A percentile compares a stretch with the other conserved stretches of the same genome.
These are phyloP conservation scores for Pygmarrhopalites habei DNA, from an alignment of 1,140 invertebrate species.

Conservation along the genomic window DNA sequence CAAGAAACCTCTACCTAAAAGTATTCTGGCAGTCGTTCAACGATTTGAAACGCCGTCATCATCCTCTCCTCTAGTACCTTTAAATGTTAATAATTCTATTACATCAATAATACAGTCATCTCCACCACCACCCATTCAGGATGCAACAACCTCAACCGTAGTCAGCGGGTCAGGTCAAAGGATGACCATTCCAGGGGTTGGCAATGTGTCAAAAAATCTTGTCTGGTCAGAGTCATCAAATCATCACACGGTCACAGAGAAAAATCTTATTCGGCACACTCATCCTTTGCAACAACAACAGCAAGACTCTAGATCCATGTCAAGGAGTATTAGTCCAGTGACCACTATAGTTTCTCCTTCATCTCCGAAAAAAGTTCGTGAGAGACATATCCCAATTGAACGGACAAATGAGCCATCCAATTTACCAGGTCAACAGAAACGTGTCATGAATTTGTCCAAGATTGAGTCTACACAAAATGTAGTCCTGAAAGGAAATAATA, in stretches of 20 bases:
- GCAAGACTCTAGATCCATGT: background rate
- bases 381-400: slow-evolving; percentile 34
- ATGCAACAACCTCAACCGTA: background rate
- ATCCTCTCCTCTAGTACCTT: too few relatives aligned
- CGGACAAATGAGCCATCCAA: slow-evolving; percentile 7
- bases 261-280: slow-evolving; percentile 4
- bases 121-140: background rate
- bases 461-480: background rate
- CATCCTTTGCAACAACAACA: background rate
- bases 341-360: background rate
- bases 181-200: slow-evolving; percentile 7
- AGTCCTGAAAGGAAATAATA: too few relatives aligned
- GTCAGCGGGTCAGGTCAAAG: background rate
- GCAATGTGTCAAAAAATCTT: slow-evolving; percentile 19
- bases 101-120: background rate
- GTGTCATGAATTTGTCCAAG: background rate
- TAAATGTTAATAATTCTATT: too few relatives aligned
- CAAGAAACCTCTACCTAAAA: slow-evolving; percentile 36
- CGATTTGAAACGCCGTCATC: slow-evolving; percentile 29
- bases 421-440: background rate
- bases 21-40: slow-evolving; percentile 38
- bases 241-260: slow-evolving; percentile 23
- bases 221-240: slow-evolving; percentile 30
- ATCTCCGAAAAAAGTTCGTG: background rate
- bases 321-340: background rate